Conservation (phyloP, 2,797 vertebrate species). For the Prunella strophiata region DNA sequence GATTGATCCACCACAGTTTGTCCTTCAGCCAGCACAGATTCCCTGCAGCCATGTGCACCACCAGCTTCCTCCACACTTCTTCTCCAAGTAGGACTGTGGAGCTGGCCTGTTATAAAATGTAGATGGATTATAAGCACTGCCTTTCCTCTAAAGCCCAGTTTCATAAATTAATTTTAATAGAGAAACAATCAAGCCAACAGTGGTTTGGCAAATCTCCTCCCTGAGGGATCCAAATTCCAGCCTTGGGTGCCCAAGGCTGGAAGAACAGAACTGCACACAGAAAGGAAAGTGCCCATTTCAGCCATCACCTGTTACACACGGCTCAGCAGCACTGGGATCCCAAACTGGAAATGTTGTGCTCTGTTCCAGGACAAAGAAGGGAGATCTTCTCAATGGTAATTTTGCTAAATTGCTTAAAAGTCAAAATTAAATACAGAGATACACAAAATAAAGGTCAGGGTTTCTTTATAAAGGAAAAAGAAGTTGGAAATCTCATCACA, state of each 20-base stretch:
- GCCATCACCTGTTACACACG: not conserved
- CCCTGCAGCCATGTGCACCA: not conserved
- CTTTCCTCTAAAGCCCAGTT: not conserved
- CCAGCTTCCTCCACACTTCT: not conserved
- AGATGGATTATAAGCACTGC: not conserved
- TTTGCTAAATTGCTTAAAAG: not conserved
- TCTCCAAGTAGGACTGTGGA: not conserved
- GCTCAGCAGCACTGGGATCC: not conserved
- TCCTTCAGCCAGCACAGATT: not conserved
- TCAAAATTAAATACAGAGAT: not conserved
- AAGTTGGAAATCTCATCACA: not conserved
- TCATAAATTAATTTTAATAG: constrained; percentile 6
- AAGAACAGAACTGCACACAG: not conserved
- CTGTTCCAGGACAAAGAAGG: not conserved
- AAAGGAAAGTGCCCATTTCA: not conserved
- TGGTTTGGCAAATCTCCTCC: constrained; percentile 9
- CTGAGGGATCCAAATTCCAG: constrained; percentile 12
- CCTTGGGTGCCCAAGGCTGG: not conserved
- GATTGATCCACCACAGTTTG: not conserved
- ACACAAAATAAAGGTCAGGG: not conserved
- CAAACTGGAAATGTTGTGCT: not conserved
- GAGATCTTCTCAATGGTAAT: not conserved
- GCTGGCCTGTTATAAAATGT: not conserved
- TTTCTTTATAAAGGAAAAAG: not conserved
- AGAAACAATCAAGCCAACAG: constrained; percentile 11